Base-by-base conservation (phyloP, 2,113 vertebrate genomes). In the Ameiurus melas region DNA sequence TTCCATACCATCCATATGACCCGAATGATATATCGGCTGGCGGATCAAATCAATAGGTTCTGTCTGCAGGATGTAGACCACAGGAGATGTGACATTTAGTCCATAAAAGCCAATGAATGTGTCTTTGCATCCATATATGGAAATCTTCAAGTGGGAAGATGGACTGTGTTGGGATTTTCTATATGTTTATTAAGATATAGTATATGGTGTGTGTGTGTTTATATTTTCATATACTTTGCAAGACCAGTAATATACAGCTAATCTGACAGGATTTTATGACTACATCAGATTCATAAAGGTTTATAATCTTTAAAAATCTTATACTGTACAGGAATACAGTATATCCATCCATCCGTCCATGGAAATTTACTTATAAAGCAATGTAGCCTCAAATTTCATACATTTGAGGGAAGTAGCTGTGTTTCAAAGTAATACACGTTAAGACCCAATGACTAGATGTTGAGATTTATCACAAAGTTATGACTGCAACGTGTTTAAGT, bases 61-160 rank as follows among this genome's bases (percentile, higher is more conserved):
- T 12, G 17, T 43, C 71, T 75, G 39, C 19, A 43, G 3, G 47
- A 43, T 71, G 33, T 39, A 71, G 68, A 71, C 68, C 68, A 71
- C 68, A 71, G 70, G 36, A 36, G 70, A 71, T 20, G 70, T 71
- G 70, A 71, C 17, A 71, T 36, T 71, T 71, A 71, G 68, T 71
- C 14, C 16, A 71, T 36, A 19, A 71, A 71, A 71, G 16, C 30
- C 68, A 71, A 36, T 9, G 33, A 39, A 19, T 39, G 36, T 20
- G 33, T 73, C 33, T 73, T 39, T 36, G 17, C 19, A 39, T 39
- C 33, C 33, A 39, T 73, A 73, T 73, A 20, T 30, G n/a, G 64
- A 68, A 68, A 62, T 68, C 12, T 30, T 27, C 5, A 64, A 16
- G 12, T 55, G 14, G 53, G 53, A 55, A 55, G 53, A 55, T 55